Percentiles rank a stretch among this genome's conserved stretches.
Evolutionary conservation across 2,888 invertebrate genomes (phyloP).

Genomic region (Smittia sp.): DNA sequence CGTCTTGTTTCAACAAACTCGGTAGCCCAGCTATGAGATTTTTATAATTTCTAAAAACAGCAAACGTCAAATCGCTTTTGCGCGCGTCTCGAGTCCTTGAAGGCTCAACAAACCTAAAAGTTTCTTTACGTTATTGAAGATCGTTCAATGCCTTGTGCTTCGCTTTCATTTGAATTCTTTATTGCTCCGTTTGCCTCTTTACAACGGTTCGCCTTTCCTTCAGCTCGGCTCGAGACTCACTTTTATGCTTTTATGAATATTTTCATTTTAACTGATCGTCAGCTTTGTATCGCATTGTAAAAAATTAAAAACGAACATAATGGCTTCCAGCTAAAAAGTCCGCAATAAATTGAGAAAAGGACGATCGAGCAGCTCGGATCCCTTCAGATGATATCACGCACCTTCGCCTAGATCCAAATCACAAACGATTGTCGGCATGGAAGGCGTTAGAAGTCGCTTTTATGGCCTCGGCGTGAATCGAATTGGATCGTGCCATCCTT

Average conservation of each 20-base stretch:
- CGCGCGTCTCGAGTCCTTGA: not conserved
- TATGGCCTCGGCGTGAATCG: not conserved
- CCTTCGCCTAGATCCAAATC: no score
- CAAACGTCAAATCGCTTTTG: not conserved
- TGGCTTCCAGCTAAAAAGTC: constrained; percentile 31
- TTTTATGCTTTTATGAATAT: constrained; percentile 38
- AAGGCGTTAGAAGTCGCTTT: not conserved
- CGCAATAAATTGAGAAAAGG: constrained; percentile 5
- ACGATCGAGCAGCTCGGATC: not conserved
- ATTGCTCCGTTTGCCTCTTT: not conserved
- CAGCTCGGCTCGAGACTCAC: constrained; percentile 7
- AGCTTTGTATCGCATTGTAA: constrained; percentile 34
- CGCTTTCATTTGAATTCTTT: constrained; percentile 1
- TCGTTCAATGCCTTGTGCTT: not conserved
- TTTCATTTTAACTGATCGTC: constrained; percentile 37
- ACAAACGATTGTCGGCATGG: not conserved
- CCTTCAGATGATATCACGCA: not conserved
- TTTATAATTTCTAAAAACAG: no score
- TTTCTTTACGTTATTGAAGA: no score
- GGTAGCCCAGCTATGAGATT: no score
- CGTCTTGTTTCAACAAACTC: no score
- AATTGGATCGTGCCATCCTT: not conserved
- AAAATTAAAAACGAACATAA: constrained; percentile 30
- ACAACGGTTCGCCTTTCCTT: not conserved
- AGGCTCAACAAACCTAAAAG: not conserved